Evolutionary conservation across 1,140 invertebrate genomes (phyloP), one percentile per base, ranked within the genome.

Genomic region (Heterodera carotae): DNA sequence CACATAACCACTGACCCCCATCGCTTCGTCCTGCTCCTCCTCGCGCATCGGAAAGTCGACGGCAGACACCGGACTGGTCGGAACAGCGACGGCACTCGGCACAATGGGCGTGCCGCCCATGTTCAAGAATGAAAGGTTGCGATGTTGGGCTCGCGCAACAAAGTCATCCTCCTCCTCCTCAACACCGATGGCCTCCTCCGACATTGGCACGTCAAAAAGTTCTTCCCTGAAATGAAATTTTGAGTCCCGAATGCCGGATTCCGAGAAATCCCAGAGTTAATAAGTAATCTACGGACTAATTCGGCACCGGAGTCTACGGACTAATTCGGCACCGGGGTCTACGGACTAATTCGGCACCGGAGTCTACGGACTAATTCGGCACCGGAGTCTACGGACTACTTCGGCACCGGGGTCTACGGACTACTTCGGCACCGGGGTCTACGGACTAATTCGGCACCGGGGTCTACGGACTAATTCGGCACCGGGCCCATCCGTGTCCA

Each of bases 1-100:
- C 27, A 66, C 36, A 39, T 67, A 67, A 67, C 39, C 18, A 33
- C 27, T 36, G 39, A 64, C 22, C 68, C 60, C 39, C 64, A 22
- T 12, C 48, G 12, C 31, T 39, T 76, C 74, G 29, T 71, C 74
- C 48, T 71, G 66, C 8, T 67, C 74, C 27, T 67, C 62, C 43
- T 76, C 75, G 27, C 53, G 31, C 75, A 76, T 76, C 1, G 69
- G 69, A 25, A 67, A 76, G 64, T 76, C 75, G 18, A 72, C 31
- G 22, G 70, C 70, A 22, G 70, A 72, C 31, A 72, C 48, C 18
- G 70, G 70, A 29, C 70, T 72, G 48, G 70, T 72, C 31, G 62
- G 39, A 29, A 60, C 39, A 8, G n/a, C 22, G 31, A 48, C 29
- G 7, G 43, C 1, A 2, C 22, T 27, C 18, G 31, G 59, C 3